Evolutionary conservation across 2,113 vertebrate species (phyloP).

Genomic region (Pseudonaja textilis): DNA sequence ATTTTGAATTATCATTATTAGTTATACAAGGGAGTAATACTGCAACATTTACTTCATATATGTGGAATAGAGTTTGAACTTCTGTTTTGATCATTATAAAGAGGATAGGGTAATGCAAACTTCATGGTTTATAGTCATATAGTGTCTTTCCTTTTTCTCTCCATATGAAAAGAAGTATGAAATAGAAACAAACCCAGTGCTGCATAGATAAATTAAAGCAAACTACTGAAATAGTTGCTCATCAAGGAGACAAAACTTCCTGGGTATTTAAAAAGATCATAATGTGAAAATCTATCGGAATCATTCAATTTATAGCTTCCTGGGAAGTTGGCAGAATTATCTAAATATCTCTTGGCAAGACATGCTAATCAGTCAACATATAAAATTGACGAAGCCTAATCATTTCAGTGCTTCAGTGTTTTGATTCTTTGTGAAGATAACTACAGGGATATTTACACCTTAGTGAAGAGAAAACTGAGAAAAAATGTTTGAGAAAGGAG

Average conservation of each 20-base stretch:
- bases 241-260: not conserved
- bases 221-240: slow-evolving; percentile 2
- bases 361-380: slow-evolving; percentile 10
- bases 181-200: fast-evolving
- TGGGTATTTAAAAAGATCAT: slow-evolving; percentile 19
- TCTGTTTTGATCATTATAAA: not conserved
- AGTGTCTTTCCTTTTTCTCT: not conserved
- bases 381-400: not conserved
- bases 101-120: not conserved
- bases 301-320: slow-evolving; percentile 8
- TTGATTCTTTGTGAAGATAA: slow-evolving; percentile 32
- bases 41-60: not conserved
- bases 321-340: slow-evolving; percentile 14
- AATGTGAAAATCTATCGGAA: slow-evolving; percentile 42
- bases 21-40: not conserved
- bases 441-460: slow-evolving; percentile 38
- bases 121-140: not conserved
- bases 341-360: slow-evolving; percentile 25
- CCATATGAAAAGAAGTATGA: fast-evolving
- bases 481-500: slow-evolving; percentile 17
- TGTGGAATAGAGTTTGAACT: not conserved
- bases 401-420: not conserved
- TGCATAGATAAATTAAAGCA: not conserved
- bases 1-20: not conserved
- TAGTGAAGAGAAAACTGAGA: slow-evolving; percentile 30